These are phyloP conservation scores for Limonius californicus DNA, from an alignment of 1,140 invertebrate species.

Conservation along the genomic window DNA sequence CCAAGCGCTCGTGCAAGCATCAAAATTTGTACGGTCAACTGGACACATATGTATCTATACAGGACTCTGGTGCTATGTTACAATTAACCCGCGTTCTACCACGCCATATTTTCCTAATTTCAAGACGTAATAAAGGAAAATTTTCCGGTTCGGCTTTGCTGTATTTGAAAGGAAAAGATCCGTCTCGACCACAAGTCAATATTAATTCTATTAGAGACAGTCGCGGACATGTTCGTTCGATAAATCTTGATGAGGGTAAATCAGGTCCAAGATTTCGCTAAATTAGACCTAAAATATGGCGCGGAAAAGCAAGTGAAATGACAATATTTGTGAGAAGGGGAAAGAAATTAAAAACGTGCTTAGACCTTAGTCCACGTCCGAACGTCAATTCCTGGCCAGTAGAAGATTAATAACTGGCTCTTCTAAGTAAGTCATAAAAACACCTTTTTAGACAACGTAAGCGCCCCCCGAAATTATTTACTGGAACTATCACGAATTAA, in stretches of 20 bases:
- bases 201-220: neutral
- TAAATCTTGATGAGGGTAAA: constrained; percentile 6
- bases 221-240: constrained; percentile 3
- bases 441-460: neutral
- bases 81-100: constrained; percentile 29
- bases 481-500: neutral
- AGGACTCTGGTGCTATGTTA: constrained; percentile 40
- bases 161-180: no score
- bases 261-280: neutral
- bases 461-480: neutral
- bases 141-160: neutral
- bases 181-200: neutral
- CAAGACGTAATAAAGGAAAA: neutral
- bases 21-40: constrained; percentile 24
- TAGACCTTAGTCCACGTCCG: constrained; percentile 1
- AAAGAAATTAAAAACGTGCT: constrained; percentile 12
- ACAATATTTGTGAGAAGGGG: constrained; percentile 14
- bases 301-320: constrained; percentile 3
- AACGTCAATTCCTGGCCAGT: constrained; percentile 2
- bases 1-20: neutral
- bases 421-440: constrained; percentile 4
- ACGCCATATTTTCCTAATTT: constrained; percentile 10
- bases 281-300: constrained; percentile 7
- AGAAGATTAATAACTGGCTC: constrained; percentile 4
- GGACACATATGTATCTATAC: constrained; percentile 41